These are phyloP conservation scores for Condylostylus longicornis DNA, from an alignment of 1,140 invertebrate genomes.

Conservation along the genomic window DNA sequence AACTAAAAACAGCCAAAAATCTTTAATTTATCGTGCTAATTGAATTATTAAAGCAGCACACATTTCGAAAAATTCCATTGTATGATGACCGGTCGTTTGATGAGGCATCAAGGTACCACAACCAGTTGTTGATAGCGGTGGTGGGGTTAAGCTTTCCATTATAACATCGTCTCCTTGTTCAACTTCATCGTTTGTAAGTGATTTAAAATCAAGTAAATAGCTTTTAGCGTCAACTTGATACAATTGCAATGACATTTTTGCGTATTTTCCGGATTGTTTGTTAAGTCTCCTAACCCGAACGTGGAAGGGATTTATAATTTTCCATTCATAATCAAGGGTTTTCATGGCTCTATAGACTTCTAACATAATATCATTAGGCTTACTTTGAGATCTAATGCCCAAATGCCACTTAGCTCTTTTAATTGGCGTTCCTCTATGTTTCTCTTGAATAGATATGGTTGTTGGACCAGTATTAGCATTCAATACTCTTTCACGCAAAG, in stretches of 20 bases:
- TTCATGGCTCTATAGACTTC: constrained; percentile 99
- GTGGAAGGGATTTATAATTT: constrained; percentile 92
- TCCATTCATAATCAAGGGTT: constrained; percentile 94
- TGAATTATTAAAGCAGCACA: constrained; percentile 96
- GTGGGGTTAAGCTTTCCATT: constrained; percentile 32
- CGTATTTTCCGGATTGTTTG: constrained; percentile 61
- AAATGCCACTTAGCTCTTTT: constrained; percentile 99
- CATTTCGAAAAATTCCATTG: constrained; percentile 99
- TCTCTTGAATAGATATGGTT: constrained; percentile 19
- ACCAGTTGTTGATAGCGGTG: constrained; percentile 29
- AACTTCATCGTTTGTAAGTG: constrained; percentile 63
- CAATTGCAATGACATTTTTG: constrained; percentile 95
- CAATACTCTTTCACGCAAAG: constrained; percentile 44
- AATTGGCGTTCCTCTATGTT: constrained; percentile 47
- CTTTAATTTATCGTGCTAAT: constrained; percentile 68
- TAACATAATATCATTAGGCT: constrained; percentile 98
- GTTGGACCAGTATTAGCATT: constrained; percentile 23
- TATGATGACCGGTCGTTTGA: constrained; percentile 62
- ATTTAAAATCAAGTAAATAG: constrained; percentile 96
- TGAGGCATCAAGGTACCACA: constrained; percentile 28
- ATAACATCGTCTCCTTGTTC: constrained; percentile 45
- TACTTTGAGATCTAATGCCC: constrained; percentile 95
- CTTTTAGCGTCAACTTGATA: constrained; percentile 98
- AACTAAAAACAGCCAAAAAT: too few relatives aligned
- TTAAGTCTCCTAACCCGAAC: constrained; percentile 84